phyloP scores from a whole-genome alignment of 2,113 vertebrate genomes.

The Oxyruncus cristatus region DNA sequence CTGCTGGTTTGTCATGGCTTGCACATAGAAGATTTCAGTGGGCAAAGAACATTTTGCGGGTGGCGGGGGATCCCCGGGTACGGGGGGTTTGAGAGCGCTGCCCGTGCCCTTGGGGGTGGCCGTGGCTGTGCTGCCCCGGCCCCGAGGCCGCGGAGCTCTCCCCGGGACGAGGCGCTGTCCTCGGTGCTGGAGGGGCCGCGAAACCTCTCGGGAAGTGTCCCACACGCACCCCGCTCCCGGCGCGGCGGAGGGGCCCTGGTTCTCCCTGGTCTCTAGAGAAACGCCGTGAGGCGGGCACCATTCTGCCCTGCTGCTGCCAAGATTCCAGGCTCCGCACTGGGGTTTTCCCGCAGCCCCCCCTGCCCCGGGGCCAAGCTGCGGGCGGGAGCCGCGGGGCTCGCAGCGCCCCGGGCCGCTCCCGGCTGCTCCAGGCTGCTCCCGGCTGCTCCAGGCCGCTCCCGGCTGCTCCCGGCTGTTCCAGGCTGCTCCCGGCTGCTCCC shows the following conservation, averaged over 20 bases:
- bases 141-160: fast-evolving
- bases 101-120: fast-evolving
- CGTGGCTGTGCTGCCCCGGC: neutral
- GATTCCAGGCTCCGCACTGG: neutral
- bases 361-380: neutral
- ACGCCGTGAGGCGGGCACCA: fast-evolving
- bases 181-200: neutral
- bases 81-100: neutral
- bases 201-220: fast-evolving
- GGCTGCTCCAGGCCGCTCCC: too few species aligned
- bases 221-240: too few species aligned
- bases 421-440: too few species aligned
- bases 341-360: neutral
- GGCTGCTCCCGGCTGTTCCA: too few species aligned
- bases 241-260: fast-evolving
- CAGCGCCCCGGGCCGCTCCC: too few species aligned
- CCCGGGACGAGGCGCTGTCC: neutral
- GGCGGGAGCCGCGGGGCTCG: too few species aligned
- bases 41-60: fast-evolving
- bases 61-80: fast-evolving
- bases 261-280: neutral
- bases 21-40: fast-evolving
- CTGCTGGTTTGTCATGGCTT: fast-evolving
- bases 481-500: too few species aligned
- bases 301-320: neutral